Evolutionary conservation across 1,140 invertebrate species (phyloP).

Genomic region (Conus betulinus): DNA sequence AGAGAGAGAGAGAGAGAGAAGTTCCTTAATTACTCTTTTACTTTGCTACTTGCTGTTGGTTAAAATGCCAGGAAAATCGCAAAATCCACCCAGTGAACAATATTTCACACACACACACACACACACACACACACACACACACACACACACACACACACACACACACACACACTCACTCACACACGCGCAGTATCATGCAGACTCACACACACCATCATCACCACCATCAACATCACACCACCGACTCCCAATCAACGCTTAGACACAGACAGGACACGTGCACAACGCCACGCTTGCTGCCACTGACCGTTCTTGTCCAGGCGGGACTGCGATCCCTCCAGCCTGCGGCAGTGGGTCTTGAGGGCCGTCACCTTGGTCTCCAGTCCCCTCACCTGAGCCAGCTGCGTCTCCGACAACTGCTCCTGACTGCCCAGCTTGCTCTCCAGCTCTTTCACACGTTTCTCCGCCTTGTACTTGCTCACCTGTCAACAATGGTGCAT

Average conservation of each 20-base stretch:
- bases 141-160: not conserved
- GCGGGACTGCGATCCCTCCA: slow-evolving; percentile 35
- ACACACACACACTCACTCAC: not conserved
- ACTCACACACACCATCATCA: too few relatives aligned
- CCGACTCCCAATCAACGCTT: too few relatives aligned
- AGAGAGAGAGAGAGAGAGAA: not conserved
- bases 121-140: not conserved
- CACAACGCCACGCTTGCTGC: too few relatives aligned
- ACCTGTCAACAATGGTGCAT: not conserved
- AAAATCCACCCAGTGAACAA: too few relatives aligned
- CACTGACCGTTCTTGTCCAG: slow-evolving; percentile 41
- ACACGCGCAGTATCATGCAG: too few relatives aligned
- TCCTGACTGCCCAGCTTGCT: slow-evolving; percentile 35
- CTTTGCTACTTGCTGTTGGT: too few relatives aligned
- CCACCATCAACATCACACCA: too few relatives aligned
- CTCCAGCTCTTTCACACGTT: slow-evolving; percentile 43
- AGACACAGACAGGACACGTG: too few relatives aligned
- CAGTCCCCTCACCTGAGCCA: slow-evolving; percentile 36
- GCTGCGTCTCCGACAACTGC: slow-evolving; percentile 33
- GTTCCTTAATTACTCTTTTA: too few relatives aligned
- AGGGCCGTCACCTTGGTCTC: slow-evolving; percentile 41
- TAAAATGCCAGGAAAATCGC: too few relatives aligned
- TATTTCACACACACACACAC: not conserved
- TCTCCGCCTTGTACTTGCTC: slow-evolving; percentile 45
- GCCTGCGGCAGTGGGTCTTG: slow-evolving; percentile 29